Conservation (phyloP, 1,140 invertebrate species). For the Aleiodes sp. region DNA sequence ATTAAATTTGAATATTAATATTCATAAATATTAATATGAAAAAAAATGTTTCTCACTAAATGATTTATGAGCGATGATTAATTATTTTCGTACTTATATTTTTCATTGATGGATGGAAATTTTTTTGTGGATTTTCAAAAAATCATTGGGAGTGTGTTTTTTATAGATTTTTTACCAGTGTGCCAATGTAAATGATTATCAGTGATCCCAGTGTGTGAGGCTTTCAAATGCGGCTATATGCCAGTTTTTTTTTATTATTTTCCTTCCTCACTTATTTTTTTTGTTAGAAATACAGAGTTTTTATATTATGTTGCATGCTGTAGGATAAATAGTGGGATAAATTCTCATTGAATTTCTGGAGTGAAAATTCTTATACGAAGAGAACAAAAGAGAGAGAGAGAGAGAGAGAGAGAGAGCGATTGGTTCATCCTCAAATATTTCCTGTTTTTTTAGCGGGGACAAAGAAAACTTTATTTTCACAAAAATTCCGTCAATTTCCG, state of each 20-base stretch:
- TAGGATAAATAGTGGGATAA: conserved; percentile 29
- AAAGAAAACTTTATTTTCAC: too few relatives aligned
- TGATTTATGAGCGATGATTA: neutral
- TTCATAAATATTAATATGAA: neutral
- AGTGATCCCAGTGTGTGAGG: neutral
- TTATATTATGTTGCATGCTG: conserved; percentile 41
- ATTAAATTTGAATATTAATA: neutral
- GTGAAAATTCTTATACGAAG: too few relatives aligned
- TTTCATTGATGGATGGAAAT: neutral
- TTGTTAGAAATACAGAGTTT: conserved; percentile 36
- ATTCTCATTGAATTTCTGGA: too few relatives aligned
- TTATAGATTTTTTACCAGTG: conserved; percentile 11
- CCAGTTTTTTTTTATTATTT: conserved; percentile 23
- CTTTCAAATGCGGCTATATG: neutral
- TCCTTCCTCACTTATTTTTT: conserved; percentile 29
- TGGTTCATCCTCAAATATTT: too few relatives aligned
- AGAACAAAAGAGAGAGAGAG: too few relatives aligned
- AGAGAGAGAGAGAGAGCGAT: too few relatives aligned
- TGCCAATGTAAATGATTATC: conserved; percentile 4
- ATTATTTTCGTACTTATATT: conserved; percentile 27
- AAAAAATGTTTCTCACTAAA: neutral
- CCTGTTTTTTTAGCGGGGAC: too few relatives aligned
- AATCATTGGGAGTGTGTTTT: neutral
- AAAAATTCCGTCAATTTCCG: too few relatives aligned
- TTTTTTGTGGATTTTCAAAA: neutral